Conservation (phyloP, 2,113 vertebrate species). For the Anhinga rufa region DNA sequence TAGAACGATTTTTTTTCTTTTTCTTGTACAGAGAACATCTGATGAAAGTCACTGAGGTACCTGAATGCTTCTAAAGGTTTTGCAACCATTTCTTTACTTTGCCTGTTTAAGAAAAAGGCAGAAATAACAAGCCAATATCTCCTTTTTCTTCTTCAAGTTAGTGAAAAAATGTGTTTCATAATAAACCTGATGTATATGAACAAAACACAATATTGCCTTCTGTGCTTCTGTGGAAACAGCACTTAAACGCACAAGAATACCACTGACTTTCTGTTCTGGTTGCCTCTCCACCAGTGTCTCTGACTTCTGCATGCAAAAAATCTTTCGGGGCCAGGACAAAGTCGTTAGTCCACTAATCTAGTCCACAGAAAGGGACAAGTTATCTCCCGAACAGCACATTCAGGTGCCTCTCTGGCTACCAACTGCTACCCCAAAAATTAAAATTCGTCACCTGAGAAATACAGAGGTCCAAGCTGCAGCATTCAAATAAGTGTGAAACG, state of each 20-base stretch:
- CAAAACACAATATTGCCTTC: conserved; percentile 67
- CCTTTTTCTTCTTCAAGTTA: conserved; percentile 68
- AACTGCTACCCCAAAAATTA: background rate
- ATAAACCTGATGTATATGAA: conserved; percentile 74
- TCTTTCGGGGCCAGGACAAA: background rate
- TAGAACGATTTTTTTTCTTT: conserved; percentile 81
- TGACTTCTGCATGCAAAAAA: background rate
- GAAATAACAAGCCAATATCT: conserved; percentile 64
- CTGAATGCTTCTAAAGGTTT: conserved; percentile 82
- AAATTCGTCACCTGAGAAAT: background rate
- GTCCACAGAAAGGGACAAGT: background rate
- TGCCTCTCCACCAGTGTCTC: background rate
- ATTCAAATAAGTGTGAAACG: background rate
- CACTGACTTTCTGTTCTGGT: background rate
- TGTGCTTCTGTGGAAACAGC: conserved; percentile 37
- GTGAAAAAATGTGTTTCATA: conserved; percentile 63
- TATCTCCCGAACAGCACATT: background rate
- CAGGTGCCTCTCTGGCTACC: background rate
- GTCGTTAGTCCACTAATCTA: background rate
- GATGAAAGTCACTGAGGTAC: conserved; percentile 85
- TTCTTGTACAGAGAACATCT: conserved; percentile 84
- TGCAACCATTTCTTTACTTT: conserved; percentile 79
- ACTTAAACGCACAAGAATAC: conserved; percentile 6
- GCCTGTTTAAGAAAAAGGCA: conserved; percentile 76
- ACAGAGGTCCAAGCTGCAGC: background rate